These are phyloP conservation scores for Hartigia nigra DNA, from an alignment of 2,888 invertebrate genomes.

Conservation along the genomic window DNA sequence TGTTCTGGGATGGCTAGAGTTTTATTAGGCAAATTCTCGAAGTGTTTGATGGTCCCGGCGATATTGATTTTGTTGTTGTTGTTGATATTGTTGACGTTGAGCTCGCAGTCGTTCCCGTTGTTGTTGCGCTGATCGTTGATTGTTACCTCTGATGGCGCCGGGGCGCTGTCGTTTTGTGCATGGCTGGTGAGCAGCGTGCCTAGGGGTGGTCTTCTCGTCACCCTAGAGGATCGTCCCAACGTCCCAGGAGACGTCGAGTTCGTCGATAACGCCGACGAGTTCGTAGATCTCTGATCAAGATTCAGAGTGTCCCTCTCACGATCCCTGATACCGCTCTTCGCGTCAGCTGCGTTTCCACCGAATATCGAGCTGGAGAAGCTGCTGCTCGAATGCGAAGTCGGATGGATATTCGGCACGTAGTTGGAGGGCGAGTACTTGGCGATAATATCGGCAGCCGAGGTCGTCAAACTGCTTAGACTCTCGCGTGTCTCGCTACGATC, in stretches of 20 bases:
- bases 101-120: conserved; percentile 21
- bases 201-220: conserved; percentile 36
- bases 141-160: conserved; percentile 52
- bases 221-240: conserved; percentile 32
- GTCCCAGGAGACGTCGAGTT: conserved; percentile 33
- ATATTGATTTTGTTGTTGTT: conserved; percentile 11
- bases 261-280: conserved; percentile 41
- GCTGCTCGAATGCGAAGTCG: neutral
- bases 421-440: conserved; percentile 82
- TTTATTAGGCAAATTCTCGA: neutral
- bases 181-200: conserved; percentile 48
- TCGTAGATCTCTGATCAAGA: conserved; percentile 38
- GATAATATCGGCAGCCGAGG: conserved; percentile 73
- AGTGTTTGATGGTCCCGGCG: neutral
- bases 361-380: conserved; percentile 15
- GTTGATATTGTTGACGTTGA: conserved; percentile 17
- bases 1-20: neutral
- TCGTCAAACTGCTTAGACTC: conserved; percentile 45
- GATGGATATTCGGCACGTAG: conserved; percentile 74
- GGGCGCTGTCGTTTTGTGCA: conserved; percentile 47
- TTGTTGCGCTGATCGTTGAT: conserved; percentile 28
- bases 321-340: conserved; percentile 11
- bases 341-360: conserved; percentile 18
- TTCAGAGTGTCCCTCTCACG: conserved; percentile 26
- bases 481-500: conserved; percentile 32